Base-by-base conservation (phyloP, 2,888 invertebrate genomes). In the Atherix ibis region DNA sequence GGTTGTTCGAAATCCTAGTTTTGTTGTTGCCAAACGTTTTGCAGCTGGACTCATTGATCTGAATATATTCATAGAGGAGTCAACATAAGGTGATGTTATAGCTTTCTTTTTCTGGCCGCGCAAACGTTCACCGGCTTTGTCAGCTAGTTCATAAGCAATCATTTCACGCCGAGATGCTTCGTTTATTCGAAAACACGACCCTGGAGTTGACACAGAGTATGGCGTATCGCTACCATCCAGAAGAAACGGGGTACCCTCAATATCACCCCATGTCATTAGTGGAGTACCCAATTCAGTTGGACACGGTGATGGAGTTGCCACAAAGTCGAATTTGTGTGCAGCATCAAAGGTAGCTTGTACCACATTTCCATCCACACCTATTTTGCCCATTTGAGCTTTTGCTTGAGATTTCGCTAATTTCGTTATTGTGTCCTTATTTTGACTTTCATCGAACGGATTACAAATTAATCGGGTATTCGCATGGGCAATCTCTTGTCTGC, bases 231-330 rank as follows among this genome's bases (percentile, higher is more conserved):
- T 76, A 0, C 85, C 91, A 53, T 95, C 95, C 18, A 97, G 66
- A 19, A 89, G 67, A 54, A 94, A 94, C 2, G 97, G 98, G 1
- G 97, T 97, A 14, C 95, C 92, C 55, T 97, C 95, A 37, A 98
- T 92, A 64, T 92, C 85, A 45, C 98, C 98, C 98, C 98, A 98
- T 0, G 97, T 97, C 94, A 98, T 95, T 40, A 98, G 65, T 2
- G 98, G 98, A 17, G 91, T 89, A 41, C 80, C 84, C 40, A 79
- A 76, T 24, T 52, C 52, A 3, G 68, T 64, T 1, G 95, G 95
- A 26, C 76, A 73, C 2, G 94, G 94, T 1, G 92, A 88, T 0
- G 95, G 94, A 1, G 91, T 84, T 34, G 73, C 73, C 16, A 95
- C 72, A 47, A 88, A 73, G 44, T 74, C 68, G 54, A 76, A 85